Evolutionary conservation across 2,888 invertebrate species (phyloP).

Genomic region (Pheosia tremula): DNA sequence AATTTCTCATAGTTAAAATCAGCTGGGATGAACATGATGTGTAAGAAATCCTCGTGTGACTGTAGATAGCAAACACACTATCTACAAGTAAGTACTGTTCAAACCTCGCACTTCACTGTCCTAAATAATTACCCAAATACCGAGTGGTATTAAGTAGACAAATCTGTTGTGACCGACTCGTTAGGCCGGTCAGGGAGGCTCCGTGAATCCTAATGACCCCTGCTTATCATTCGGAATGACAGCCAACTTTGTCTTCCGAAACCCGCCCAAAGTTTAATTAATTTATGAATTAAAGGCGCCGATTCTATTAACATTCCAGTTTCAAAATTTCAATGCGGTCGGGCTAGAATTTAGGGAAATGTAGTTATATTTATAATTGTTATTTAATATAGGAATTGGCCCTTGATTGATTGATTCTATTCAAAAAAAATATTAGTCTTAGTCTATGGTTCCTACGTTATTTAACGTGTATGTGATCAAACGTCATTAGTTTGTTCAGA

Average conservation of each 20-base stretch:
- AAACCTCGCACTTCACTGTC: conserved; percentile 6
- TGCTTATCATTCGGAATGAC: conserved; percentile 77
- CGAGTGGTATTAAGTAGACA: conserved; percentile 60
- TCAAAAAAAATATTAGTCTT: too few relatives aligned
- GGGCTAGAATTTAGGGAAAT: conserved; percentile 23
- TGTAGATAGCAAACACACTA: too few relatives aligned
- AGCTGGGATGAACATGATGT: too few relatives aligned
- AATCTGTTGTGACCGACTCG: conserved; percentile 70
- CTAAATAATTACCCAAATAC: conserved; percentile 37
- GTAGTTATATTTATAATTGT: neutral
- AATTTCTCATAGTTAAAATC: too few relatives aligned
- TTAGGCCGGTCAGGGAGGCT: conserved; percentile 49
- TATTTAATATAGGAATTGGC: too few relatives aligned
- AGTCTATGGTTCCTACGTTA: too few relatives aligned
- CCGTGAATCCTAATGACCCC: conserved; percentile 66
- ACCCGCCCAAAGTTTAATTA: conserved; percentile 70
- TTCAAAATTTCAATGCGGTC: conserved; percentile 36
- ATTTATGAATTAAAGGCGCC: conserved; percentile 75
- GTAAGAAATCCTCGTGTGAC: too few relatives aligned
- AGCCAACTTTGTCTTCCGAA: conserved; percentile 54
- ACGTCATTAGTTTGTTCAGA: too few relatives aligned
- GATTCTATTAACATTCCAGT: conserved; percentile 62
- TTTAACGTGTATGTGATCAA: too few relatives aligned
- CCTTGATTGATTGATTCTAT: too few relatives aligned
- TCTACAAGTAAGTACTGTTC: neutral